Conservation (phyloP, 2,113 vertebrate genomes). For the Cinclus cinclus region DNA sequence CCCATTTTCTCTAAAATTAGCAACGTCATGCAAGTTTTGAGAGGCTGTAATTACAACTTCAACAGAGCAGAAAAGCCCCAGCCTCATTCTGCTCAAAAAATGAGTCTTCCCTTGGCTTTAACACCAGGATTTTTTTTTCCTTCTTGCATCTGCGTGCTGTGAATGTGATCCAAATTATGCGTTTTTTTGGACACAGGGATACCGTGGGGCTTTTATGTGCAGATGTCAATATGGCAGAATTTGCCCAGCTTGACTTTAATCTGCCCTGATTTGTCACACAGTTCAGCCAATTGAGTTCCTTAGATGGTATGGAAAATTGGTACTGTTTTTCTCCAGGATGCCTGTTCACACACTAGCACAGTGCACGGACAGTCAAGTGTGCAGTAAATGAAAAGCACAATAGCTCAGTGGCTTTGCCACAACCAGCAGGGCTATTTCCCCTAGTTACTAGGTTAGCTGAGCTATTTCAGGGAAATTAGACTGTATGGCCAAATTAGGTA, state of each 20-base stretch:
- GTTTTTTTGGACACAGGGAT: background rate
- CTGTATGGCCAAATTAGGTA: background rate
- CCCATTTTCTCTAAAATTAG: slow-evolving; percentile 77
- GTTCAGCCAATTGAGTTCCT: slow-evolving; percentile 35
- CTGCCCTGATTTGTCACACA: slow-evolving; percentile 58
- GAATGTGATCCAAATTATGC: background rate
- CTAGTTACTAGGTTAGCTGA: background rate
- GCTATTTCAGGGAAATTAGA: background rate
- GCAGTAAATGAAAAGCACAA: background rate
- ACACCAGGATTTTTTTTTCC: slow-evolving; percentile 22
- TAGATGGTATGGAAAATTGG: slow-evolving; percentile 52
- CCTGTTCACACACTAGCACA: background rate
- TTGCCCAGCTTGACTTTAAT: slow-evolving; percentile 40
- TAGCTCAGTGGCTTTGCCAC: background rate
- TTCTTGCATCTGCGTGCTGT: background rate
- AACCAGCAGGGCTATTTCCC: background rate
- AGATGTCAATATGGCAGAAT: slow-evolving; percentile 2
- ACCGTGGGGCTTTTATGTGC: background rate
- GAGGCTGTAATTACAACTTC: slow-evolving; percentile 73
- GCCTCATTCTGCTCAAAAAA: slow-evolving; percentile 18
- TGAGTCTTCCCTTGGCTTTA: slow-evolving; percentile 42
- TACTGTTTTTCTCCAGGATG: background rate
- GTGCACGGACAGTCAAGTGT: background rate
- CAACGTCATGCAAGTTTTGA: slow-evolving; percentile 76
- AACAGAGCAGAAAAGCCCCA: slow-evolving; percentile 75